Conservation (phyloP, 2,888 invertebrate species). For the Dione vanillae region DNA sequence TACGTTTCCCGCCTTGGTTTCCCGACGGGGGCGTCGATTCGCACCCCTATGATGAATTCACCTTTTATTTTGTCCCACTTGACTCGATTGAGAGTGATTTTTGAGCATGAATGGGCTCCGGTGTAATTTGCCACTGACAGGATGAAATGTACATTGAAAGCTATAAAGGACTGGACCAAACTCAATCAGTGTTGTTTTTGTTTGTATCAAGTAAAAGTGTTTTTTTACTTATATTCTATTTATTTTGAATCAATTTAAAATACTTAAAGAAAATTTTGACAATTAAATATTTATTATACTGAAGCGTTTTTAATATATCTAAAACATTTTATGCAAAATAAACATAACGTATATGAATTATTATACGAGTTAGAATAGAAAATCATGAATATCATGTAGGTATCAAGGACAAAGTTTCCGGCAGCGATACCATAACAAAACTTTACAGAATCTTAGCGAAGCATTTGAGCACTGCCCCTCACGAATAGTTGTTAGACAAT, state of each 20-base stretch:
- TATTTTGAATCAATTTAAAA: too few relatives aligned
- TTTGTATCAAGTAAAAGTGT: constrained; percentile 41
- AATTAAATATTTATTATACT: too few relatives aligned
- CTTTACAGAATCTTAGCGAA: constrained; percentile 71
- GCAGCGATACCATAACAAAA: constrained; percentile 69
- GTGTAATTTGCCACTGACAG: constrained; percentile 81
- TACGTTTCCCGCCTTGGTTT: constrained; percentile 78
- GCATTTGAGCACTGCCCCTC: constrained; percentile 70
- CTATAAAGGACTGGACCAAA: constrained; percentile 77
- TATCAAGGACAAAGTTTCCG: constrained; percentile 64
- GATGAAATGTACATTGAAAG: constrained; percentile 79
- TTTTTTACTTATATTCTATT: not conserved
- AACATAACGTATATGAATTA: not conserved
- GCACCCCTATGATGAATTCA: constrained; percentile 79
- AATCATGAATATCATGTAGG: constrained; percentile 4
- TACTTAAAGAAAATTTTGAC: too few relatives aligned
- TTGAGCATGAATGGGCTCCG: constrained; percentile 81
- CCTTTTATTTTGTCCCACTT: constrained; percentile 83
- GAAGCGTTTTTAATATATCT: not conserved
- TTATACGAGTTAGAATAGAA: not conserved
- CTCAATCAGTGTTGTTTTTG: constrained; percentile 70
- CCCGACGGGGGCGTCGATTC: constrained; percentile 68
- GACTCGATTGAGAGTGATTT: constrained; percentile 82
- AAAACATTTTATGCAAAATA: not conserved
- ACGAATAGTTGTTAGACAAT: constrained; percentile 78